phyloP scores from a whole-genome alignment of 2,888 invertebrate species.

The Seira sanloemensis region DNA sequence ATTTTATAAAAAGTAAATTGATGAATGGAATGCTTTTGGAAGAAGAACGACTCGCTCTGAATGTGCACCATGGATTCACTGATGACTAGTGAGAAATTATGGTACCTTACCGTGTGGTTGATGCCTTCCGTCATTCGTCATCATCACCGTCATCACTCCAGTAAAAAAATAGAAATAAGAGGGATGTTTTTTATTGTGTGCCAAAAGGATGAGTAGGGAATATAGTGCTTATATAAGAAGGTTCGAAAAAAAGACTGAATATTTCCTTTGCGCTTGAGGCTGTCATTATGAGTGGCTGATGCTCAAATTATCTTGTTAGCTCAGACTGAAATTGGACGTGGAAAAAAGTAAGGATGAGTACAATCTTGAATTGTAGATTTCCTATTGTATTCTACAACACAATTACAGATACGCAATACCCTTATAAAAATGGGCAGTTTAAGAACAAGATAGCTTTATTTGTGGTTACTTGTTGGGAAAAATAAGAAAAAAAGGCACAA shows the following conservation, averaged over 20 bases:
- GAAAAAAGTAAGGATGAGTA: conserved; percentile 32
- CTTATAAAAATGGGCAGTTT: conserved; percentile 23
- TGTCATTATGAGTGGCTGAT: conserved; percentile 64
- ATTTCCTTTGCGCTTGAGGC: conserved; percentile 56
- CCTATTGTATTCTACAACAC: neutral
- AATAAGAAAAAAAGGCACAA: conserved; percentile 44
- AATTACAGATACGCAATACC: neutral
- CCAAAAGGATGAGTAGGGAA: conserved; percentile 38
- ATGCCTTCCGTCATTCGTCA: conserved; percentile 62
- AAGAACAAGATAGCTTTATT: conserved; percentile 42
- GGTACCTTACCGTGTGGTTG: conserved; percentile 49
- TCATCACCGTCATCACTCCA: conserved; percentile 60
- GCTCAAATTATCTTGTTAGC: conserved; percentile 64
- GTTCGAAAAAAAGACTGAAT: conserved; percentile 33
- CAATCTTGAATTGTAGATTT: neutral
- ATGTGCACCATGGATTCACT: conserved; percentile 20
- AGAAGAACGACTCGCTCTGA: neutral
- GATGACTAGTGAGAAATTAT: conserved; percentile 36
- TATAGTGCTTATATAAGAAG: neutral
- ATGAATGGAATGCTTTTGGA: conserved; percentile 57
- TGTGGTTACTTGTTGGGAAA: conserved; percentile 53
- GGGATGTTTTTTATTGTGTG: conserved; percentile 58
- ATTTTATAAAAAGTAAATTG: conserved; percentile 24
- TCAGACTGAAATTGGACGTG: conserved; percentile 61
- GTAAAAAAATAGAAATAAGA: conserved; percentile 44